These are phyloP conservation scores for Rhagoletis pomonella DNA, from an alignment of 1,140 invertebrate genomes.

Conservation along the genomic window DNA sequence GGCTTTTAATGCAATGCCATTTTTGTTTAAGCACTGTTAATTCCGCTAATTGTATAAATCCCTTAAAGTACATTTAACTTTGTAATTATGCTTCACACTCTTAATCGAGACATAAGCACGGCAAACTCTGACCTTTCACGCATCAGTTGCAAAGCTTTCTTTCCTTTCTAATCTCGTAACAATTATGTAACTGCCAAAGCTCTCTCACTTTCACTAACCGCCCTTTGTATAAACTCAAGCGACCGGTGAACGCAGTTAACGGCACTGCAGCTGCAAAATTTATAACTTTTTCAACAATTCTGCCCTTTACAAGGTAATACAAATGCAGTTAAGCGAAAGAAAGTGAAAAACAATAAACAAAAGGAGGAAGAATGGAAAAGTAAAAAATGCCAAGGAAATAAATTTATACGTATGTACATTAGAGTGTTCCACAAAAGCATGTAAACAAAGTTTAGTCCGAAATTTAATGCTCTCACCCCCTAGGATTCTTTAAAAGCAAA, in stretches of 20 bases:
- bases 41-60: neutral
- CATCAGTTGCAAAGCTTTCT: neutral
- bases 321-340: neutral
- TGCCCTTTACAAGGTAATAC: neutral
- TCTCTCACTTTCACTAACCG: neutral
- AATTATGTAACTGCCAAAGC: neutral
- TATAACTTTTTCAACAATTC: slow-evolving; percentile 16
- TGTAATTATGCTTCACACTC: neutral
- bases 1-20: too few species aligned
- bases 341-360: neutral
- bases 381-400: neutral
- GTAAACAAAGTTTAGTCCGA: too few species aligned
- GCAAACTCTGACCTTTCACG: neutral
- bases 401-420: too few species aligned
- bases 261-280: neutral
- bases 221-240: neutral
- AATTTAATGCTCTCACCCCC: too few species aligned
- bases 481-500: too few species aligned
- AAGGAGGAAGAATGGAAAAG: neutral
- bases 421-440: too few species aligned
- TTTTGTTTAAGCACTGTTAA: neutral
- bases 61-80: neutral
- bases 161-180: neutral
- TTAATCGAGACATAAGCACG: neutral
- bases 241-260: neutral